phyloP scores from a whole-genome alignment of 1,140 invertebrate genomes.

The Bombus superbus region DNA sequence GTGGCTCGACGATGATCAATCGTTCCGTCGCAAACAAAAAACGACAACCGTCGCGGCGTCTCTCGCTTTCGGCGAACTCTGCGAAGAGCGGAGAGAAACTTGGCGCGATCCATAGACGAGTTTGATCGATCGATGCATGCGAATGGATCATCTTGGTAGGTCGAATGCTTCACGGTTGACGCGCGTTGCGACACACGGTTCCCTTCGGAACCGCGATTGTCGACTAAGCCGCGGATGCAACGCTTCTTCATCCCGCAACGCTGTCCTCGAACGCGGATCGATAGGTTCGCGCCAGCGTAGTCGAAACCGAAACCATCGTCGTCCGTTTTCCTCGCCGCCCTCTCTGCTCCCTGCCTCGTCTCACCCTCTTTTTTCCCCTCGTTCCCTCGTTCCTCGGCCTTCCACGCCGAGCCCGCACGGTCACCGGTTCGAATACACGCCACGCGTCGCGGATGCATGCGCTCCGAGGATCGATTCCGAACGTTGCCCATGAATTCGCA shows the following conservation, averaged over 20 bases:
- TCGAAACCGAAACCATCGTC: conserved; percentile 33
- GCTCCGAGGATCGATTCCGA: conserved; percentile 27
- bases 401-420: neutral
- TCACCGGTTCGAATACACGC: conserved; percentile 26
- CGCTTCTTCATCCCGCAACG: conserved; percentile 69
- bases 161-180: too few relatives aligned
- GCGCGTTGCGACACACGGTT: conserved; percentile 35
- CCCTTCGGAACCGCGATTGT: conserved; percentile 57
- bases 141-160: neutral
- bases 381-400: neutral
- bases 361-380: neutral
- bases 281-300: conserved; percentile 70
- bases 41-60: too few relatives aligned
- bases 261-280: conserved; percentile 57
- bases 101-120: neutral
- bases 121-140: neutral
- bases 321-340: neutral
- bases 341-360: neutral
- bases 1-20: conserved; percentile 9
- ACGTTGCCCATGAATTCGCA: conserved; percentile 39
- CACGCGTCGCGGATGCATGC: conserved; percentile 29
- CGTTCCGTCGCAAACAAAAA: neutral
- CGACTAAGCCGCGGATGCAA: conserved; percentile 62
- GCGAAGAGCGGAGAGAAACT: neutral
- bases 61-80: too few relatives aligned